Conservation (phyloP, 2,888 invertebrate species). For the Dione vanillae region DNA sequence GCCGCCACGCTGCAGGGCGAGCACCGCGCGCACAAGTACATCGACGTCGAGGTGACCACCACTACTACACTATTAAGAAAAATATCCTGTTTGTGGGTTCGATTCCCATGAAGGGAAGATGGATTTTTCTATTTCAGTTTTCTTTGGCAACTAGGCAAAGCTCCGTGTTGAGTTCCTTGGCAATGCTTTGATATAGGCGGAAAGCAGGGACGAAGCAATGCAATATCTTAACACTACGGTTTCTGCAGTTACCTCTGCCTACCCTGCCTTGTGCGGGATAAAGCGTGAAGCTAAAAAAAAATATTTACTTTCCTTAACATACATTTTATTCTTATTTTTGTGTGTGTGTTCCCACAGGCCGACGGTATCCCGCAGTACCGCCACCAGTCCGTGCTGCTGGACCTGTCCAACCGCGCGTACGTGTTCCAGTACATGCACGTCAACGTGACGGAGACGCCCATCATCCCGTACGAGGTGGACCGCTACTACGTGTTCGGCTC, state of each 20-base stretch:
- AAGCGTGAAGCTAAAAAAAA: background rate
- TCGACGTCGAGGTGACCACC: conserved; percentile 89
- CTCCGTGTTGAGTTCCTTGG: too few species aligned
- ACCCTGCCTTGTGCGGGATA: background rate
- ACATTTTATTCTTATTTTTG: background rate
- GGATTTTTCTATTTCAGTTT: too few species aligned
- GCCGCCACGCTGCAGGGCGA: conserved; percentile 90
- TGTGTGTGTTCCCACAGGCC: conserved; percentile 74
- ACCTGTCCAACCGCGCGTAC: conserved; percentile 95
- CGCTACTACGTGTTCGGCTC: conserved; percentile 98
- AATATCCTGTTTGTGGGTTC: too few species aligned
- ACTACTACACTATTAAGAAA: too few species aligned
- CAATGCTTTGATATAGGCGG: too few species aligned
- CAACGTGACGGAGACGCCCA: conserved; percentile 96
- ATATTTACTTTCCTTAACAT: background rate
- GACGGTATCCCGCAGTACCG: conserved; percentile 96
- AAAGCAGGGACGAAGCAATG: too few species aligned
- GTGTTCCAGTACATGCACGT: conserved; percentile 98
- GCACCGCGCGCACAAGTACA: conserved; percentile 86
- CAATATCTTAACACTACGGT: too few species aligned
- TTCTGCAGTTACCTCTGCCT: too few species aligned
- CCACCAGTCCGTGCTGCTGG: conserved; percentile 95
- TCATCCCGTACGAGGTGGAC: conserved; percentile 93
- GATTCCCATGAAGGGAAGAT: too few species aligned
- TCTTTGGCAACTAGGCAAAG: too few species aligned